These are phyloP conservation scores for Bovichtus diacanthus DNA, from an alignment of 2,797 vertebrate species.

Conservation along the genomic window DNA sequence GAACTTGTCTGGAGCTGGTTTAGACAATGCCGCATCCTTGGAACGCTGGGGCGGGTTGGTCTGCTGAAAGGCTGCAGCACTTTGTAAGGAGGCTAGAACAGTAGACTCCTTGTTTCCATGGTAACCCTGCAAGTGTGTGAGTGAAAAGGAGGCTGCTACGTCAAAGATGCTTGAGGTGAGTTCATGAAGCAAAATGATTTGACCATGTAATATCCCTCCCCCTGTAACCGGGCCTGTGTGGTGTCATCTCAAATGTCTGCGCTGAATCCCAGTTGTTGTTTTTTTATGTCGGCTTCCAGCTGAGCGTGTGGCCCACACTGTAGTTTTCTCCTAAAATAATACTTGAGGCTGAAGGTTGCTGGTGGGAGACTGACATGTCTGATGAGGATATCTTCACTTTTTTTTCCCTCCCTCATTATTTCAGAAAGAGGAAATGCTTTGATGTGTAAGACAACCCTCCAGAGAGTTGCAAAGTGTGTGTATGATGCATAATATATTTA, in stretches of 20 bases:
- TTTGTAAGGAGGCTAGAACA: conserved; percentile 67
- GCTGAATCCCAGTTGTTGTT: not conserved
- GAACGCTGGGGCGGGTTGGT: conserved; percentile 51
- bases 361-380: conserved; percentile 62
- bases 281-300: conserved; percentile 7
- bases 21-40: conserved; percentile 64
- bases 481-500: conserved; percentile 67
- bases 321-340: conserved; percentile 20
- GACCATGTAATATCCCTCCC: conserved; percentile 48
- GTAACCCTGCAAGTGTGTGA: conserved; percentile 65
- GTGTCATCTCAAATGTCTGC: conserved; percentile 12
- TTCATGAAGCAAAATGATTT: conserved; percentile 67
- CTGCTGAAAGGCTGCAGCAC: conserved; percentile 73
- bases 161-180: conserved; percentile 72
- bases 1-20: conserved; percentile 37
- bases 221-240: conserved; percentile 18
- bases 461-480: conserved; percentile 47
- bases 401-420: conserved; percentile 67
- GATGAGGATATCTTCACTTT: conserved; percentile 59
- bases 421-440: conserved; percentile 65
- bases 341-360: conserved; percentile 34
- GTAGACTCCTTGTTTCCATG: conserved; percentile 81
- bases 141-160: conserved; percentile 46
- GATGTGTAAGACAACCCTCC: conserved; percentile 67
- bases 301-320: not conserved